Base-by-base conservation (phyloP, 2,888 invertebrate species). In the Suillia variegata region DNA sequence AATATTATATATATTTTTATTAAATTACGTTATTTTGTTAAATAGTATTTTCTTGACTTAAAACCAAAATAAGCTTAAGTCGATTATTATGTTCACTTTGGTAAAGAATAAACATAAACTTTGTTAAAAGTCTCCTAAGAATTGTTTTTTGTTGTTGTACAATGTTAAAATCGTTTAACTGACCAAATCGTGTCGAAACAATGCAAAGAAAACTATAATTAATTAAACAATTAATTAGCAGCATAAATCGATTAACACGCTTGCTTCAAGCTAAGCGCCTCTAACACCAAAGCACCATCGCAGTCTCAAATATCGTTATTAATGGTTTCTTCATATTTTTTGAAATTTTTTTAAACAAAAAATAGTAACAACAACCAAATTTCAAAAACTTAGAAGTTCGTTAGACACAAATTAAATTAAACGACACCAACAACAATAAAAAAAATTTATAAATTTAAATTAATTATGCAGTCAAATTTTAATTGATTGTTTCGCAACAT, bases 161-260 rank as follows among this genome's bases (percentile, higher is more conserved):
- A n/a, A n/a, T n/a, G n/a, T n/a, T n/a, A n/a, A n/a, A n/a, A n/a
- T n/a, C n/a, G n/a, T n/a, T n/a, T n/a, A n/a, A n/a, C n/a, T n/a
- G n/a, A n/a, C n/a, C n/a, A n/a, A n/a, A 53, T 38, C n/a, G 3
- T 38, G 38, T 38, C 38, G n/a, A 38, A 38, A 38, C n/a, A 38
- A 13, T 38, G n/a, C 38, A 38, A 8, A 5, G 2, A 34, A 34
- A 38, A 4, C 47, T 21, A 34, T 3, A 54, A 73, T 75, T 73
- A 70, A 72, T 71, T 70, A 71, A 74, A 67, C 70, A 70, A 69
- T 72, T 71, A 73, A 73, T 74, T 70, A 70, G 71, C 66, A 62
- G 73, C 69, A 71, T 73, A 73, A 75, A 74, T 73, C 72, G 73
- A 75, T 75, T 75, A 68, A 33, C 57, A 58, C 52, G 17, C 47